Percentiles rank a stretch among this genome's conserved stretches.
phyloP scores from a whole-genome alignment of 2,888 invertebrate genomes.

The Caenorhabditis wallacei region DNA sequence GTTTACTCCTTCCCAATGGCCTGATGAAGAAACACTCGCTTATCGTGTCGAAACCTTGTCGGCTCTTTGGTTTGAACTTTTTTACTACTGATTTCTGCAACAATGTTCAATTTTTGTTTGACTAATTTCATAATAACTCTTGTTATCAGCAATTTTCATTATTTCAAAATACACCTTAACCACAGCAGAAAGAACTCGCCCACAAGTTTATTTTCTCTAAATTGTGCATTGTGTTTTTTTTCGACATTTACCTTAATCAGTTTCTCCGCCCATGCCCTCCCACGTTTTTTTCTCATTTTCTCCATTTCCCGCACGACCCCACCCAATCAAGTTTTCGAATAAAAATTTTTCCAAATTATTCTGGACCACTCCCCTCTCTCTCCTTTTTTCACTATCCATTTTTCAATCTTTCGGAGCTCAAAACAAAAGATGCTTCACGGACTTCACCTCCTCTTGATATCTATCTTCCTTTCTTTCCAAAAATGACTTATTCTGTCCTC shows the following conservation, averaged over 20 bases:
- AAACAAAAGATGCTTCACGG: conserved; percentile 10
- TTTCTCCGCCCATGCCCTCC: conserved; percentile 22
- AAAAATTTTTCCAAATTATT: conserved; percentile 12
- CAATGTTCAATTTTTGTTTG: conserved; percentile 1
- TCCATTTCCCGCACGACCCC: background rate
- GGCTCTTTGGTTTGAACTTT: background rate
- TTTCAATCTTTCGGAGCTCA: conserved; percentile 28
- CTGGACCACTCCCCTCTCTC: conserved; percentile 17
- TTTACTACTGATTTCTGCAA: background rate
- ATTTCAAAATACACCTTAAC: too few relatives aligned
- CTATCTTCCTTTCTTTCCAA: conserved; percentile 21
- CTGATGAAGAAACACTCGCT: conserved; percentile 32
- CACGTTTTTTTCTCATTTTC: conserved; percentile 23
- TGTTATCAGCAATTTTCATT: background rate
- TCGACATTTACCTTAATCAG: conserved; percentile 33
- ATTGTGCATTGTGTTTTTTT: conserved; percentile 10
- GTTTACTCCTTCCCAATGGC: conserved; percentile 28
- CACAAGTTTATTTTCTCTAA: background rate
- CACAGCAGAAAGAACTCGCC: background rate
- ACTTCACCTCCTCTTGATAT: conserved; percentile 29
- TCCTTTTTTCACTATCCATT: conserved; percentile 26
- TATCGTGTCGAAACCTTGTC: conserved; percentile 24
- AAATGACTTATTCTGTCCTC: conserved; percentile 56
- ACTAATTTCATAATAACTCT: background rate
- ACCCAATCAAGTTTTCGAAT: conserved; percentile 7